Evolutionary conservation across 1,140 invertebrate genomes (phyloP).

Genomic region (Drosophila pseudoananassae): DNA sequence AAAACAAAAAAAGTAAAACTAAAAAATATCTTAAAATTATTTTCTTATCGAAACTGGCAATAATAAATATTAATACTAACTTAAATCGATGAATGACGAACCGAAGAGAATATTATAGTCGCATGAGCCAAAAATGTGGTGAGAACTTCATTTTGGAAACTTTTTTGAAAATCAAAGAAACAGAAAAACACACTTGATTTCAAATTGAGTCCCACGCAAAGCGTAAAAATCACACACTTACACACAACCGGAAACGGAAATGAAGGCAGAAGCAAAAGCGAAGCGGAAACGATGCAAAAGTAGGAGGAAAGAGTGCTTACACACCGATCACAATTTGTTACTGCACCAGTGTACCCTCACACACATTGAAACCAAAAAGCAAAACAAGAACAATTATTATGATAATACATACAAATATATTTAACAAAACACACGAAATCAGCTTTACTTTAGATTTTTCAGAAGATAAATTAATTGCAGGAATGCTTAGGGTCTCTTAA

Average conservation of each 20-base stretch:
- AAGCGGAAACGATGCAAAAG: neutral
- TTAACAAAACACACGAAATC: slow-evolving; percentile 21
- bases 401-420: neutral
- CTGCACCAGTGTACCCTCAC: slow-evolving; percentile 26
- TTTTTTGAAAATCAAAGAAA: slow-evolving; percentile 26
- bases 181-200: slow-evolving; percentile 34
- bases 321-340: slow-evolving; percentile 30
- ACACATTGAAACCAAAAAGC: neutral
- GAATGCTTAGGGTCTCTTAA: slow-evolving; percentile 41
- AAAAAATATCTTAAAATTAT: slow-evolving; percentile 67
- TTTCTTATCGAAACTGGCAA: slow-evolving; percentile 80
- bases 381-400: neutral
- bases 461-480: slow-evolving; percentile 33
- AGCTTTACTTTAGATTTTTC: slow-evolving; percentile 49
- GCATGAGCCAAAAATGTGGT: slow-evolving; percentile 28
- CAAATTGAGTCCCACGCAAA: slow-evolving; percentile 47
- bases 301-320: slow-evolving; percentile 7
- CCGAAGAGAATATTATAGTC: slow-evolving; percentile 31
- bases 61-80: slow-evolving; percentile 67
- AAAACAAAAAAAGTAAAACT: slow-evolving; percentile 7
- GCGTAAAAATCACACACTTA: slow-evolving; percentile 25
- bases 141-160: slow-evolving; percentile 40
- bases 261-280: neutral
- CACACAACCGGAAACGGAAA: slow-evolving; percentile 3
- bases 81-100: slow-evolving; percentile 27